Evolutionary conservation across 1,140 invertebrate genomes (phyloP).

Genomic region (Heliothis virescens): DNA sequence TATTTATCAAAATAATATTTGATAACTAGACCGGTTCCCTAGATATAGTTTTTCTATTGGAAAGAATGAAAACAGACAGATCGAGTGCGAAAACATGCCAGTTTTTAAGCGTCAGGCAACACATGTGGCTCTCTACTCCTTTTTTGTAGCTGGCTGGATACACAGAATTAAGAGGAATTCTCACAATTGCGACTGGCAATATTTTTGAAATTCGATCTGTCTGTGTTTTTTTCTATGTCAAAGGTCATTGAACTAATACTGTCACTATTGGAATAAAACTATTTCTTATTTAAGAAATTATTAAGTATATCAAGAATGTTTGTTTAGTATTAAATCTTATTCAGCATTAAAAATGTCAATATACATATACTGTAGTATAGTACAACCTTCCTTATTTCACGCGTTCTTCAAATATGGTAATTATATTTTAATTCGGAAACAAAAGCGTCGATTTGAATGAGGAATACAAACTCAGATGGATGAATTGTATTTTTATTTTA

Average conservation of each 20-base stretch:
- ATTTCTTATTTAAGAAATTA: too few species aligned
- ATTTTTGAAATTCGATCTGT: slow-evolving; percentile 1
- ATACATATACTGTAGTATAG: too few species aligned
- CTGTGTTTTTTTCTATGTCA: too few species aligned
- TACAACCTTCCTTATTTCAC: slow-evolving; percentile 3
- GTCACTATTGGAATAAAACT: background rate
- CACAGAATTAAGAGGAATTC: background rate
- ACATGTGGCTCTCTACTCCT: slow-evolving; percentile 20
- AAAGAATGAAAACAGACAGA: slow-evolving; percentile 33
- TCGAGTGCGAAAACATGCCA: slow-evolving; percentile 22
- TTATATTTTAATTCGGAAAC: slow-evolving; percentile 24
- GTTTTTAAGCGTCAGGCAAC: slow-evolving; percentile 16
- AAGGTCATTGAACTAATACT: background rate
- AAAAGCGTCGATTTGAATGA: slow-evolving; percentile 2
- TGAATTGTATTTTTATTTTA: background rate
- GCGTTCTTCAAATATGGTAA: slow-evolving; percentile 1
- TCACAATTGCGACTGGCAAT: background rate
- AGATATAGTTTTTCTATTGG: slow-evolving; percentile 26
- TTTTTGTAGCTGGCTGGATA: slow-evolving; percentile 33
- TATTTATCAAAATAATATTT: slow-evolving; percentile 32
- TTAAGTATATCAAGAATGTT: background rate
- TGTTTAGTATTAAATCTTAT: background rate
- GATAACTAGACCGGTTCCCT: background rate
- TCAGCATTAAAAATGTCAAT: background rate
- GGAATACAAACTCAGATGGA: background rate